phyloP scores from a whole-genome alignment of 1,140 invertebrate species.

The Aphis craccivora region DNA sequence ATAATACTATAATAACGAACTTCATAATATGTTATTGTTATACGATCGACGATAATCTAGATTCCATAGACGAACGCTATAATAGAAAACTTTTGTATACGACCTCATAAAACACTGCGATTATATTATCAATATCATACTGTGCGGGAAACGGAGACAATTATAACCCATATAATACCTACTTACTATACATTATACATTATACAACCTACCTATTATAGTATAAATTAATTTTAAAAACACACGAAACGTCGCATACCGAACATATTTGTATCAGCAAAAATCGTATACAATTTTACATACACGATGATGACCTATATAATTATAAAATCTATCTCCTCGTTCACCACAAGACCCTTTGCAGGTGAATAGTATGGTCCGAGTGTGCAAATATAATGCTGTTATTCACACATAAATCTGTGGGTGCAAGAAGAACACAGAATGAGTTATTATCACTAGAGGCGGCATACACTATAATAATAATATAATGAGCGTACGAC shows the following conservation, averaged over 20 bases:
- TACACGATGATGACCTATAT: neutral
- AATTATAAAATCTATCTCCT: too few relatives aligned
- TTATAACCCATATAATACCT: neutral
- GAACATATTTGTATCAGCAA: neutral
- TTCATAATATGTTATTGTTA: neutral
- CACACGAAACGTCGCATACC: neutral
- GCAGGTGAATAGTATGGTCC: neutral
- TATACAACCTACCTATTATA: neutral
- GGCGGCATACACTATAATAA: neutral
- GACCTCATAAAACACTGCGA: neutral
- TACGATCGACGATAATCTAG: neutral
- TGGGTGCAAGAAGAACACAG: neutral
- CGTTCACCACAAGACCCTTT: neutral
- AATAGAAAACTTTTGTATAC: neutral
- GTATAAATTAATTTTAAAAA: neutral
- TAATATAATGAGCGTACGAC: neutral
- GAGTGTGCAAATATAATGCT: neutral
- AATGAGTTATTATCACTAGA: neutral
- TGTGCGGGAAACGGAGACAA: neutral
- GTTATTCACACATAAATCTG: neutral
- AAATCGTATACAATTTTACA: neutral
- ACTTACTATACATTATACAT: too few relatives aligned
- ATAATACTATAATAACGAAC: neutral
- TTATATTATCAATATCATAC: neutral
- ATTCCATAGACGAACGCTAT: neutral